Evolutionary conservation across 2,888 invertebrate genomes (phyloP), one percentile per base, ranked within the genome.

Genomic region (Mechanitis mazaeus): DNA sequence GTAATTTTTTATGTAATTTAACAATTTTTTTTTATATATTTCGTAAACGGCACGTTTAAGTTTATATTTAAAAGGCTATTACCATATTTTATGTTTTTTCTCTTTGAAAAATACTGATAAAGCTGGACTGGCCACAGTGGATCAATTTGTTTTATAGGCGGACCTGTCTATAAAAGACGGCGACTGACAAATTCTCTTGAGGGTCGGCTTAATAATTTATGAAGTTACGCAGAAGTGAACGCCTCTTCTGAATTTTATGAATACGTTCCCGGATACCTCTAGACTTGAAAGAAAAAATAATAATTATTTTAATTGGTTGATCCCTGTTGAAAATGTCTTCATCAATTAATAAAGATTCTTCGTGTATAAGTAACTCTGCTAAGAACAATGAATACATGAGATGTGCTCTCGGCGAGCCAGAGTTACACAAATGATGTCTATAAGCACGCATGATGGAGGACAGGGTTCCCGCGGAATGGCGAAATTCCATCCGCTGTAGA

Each of bases 401-500:
- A 59, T 64, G 59, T 58, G 54, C 64, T 57, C 46, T 57, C 47
- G 58, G 38, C 45, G 56, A 56, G 59, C 54, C 55, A 35, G 60
- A 58, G 47, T 63, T 79, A 81, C 82, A 84, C 80, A 84, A 87
- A 87, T 87, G 80, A 84, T 82, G 83, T 79, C 81, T 85, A 87
- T 89, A 87, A 86, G 80, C 83, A 89, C 89, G 89, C 89, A 87
- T 88, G 85, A 87, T 84, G 86, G 77, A 86, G 84, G 82, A 83
- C 81, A 79, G 78, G 79, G 80, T 79, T 75, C 75, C 79, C 84
- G 83, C 85, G 86, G 82, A 87, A 85, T 79, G 85, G 84, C 81
- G 80, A 77, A 86, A 85, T 86, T 85, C 85, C 87, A 87, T 86
- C 84, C 85, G 80, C 83, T 78, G 81, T 84, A 79, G 86, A 87